Evolutionary conservation across 1,140 invertebrate species (phyloP).

Genomic region (Ips typographus): DNA sequence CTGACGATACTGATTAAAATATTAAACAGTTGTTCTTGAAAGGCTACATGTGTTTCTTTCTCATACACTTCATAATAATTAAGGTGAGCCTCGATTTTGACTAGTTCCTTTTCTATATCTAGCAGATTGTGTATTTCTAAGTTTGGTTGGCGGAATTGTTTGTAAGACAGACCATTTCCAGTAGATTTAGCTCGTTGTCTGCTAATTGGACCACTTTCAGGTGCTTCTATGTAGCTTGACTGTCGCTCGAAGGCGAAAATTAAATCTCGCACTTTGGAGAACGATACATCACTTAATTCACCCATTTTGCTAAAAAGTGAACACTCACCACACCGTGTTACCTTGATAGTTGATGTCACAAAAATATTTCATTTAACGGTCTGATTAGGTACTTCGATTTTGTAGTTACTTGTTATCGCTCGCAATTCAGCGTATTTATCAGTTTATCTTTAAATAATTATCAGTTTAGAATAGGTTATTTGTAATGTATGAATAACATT

Average conservation of each 20-base stretch:
- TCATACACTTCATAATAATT: slow-evolving; percentile 35
- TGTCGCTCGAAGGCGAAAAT: slow-evolving; percentile 15
- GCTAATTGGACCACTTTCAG: background rate
- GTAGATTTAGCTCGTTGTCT: slow-evolving; percentile 32
- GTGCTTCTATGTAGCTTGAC: background rate
- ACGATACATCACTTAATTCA: background rate
- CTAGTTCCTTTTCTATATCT: slow-evolving; percentile 36
- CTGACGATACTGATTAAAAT: slow-evolving; percentile 32
- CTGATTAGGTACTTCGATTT: background rate
- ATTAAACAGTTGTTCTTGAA: slow-evolving; percentile 37
- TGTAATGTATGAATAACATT: background rate
- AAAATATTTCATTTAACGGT: slow-evolving; percentile 1
- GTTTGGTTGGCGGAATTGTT: slow-evolving; percentile 20
- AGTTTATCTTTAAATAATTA: slow-evolving; percentile 1
- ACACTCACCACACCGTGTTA: background rate
- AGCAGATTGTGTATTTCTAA: slow-evolving; percentile 24
- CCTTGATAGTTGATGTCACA: background rate
- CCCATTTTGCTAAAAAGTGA: background rate
- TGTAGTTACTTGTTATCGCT: background rate
- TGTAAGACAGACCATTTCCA: slow-evolving; percentile 30
- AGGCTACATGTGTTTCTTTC: slow-evolving; percentile 36
- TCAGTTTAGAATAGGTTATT: background rate
- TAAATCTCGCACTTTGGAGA: slow-evolving; percentile 10
- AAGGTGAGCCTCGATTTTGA: slow-evolving; percentile 31
- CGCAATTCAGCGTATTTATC: background rate